Evolutionary conservation across 2,797 vertebrate species (phyloP).

Genomic region (Acanthopagrus latus): DNA sequence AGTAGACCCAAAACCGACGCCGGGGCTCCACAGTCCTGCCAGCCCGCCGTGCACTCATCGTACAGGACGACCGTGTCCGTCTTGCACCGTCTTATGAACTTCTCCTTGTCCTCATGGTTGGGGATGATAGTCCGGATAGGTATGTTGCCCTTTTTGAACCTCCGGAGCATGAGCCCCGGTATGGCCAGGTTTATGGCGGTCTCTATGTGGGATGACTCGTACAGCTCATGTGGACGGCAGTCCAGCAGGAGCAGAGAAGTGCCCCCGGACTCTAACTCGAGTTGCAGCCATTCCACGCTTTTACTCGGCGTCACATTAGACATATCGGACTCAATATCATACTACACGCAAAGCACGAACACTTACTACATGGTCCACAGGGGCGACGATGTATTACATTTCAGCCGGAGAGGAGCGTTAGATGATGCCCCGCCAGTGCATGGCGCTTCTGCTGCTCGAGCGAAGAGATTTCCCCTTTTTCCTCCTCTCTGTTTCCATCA

Average conservation of each 20-base stretch:
- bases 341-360: conserved; percentile 50
- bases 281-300: conserved; percentile 95
- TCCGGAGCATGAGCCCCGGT: conserved; percentile 96
- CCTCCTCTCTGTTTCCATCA: conserved; percentile 74
- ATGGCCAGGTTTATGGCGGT: conserved; percentile 96
- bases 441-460: conserved; percentile 57
- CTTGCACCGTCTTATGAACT: conserved; percentile 91
- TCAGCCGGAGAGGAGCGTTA: conserved; percentile 32
- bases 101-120: conserved; percentile 92
- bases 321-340: conserved; percentile 77
- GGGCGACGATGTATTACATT: conserved; percentile 39
- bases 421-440: conserved; percentile 59
- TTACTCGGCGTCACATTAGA: conserved; percentile 92
- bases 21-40: conserved; percentile 78
- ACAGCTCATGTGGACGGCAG: conserved; percentile 95
- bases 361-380: conserved; percentile 60
- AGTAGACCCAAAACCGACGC: conserved; percentile 92
- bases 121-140: conserved; percentile 94
- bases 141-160: conserved; percentile 96
- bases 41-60: conserved; percentile 92
- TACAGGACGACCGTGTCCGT: conserved; percentile 95
- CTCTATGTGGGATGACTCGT: conserved; percentile 96
- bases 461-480: conserved; percentile 65
- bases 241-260: conserved; percentile 94
- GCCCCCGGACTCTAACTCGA: conserved; percentile 92